Percentiles rank a stretch among this genome's conserved stretches.
phyloP scores from a whole-genome alignment of 2,888 invertebrate genomes.

The Netelia virgata region DNA sequence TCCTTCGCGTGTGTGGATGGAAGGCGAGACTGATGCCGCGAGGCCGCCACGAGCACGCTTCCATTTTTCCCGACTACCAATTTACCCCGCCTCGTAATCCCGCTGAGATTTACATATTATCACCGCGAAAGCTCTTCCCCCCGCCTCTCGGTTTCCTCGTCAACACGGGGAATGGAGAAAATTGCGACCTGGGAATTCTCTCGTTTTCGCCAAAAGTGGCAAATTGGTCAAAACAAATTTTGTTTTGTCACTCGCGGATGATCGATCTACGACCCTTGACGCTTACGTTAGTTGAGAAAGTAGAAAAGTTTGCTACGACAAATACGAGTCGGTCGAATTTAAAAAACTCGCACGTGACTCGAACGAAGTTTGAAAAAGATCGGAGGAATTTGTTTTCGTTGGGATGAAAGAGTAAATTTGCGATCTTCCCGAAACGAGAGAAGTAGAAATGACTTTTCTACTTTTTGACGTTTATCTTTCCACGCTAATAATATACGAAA shows the following conservation, averaged over 20 bases:
- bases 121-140: conserved; percentile 47
- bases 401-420: background rate
- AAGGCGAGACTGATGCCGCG: background rate
- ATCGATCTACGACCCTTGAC: conserved; percentile 10
- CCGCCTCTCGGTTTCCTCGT: conserved; percentile 5
- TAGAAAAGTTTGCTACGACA: conserved; percentile 15
- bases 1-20: conserved; percentile 13
- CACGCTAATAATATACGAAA: too few species aligned
- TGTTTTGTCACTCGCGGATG: background rate
- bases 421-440: too few species aligned
- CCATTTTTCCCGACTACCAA: conserved; percentile 73
- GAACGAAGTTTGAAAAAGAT: background rate
- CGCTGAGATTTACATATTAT: conserved; percentile 79
- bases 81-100: conserved; percentile 77
- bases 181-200: conserved; percentile 16
- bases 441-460: too few species aligned
- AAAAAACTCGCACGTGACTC: background rate
- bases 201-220: conserved; percentile 14
- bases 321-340: conserved; percentile 44
- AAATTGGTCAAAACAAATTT: conserved; percentile 30
- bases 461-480: too few species aligned
- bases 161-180: conserved; percentile 15
- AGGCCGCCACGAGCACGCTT: conserved; percentile 30
- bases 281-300: background rate
- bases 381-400: background rate